phyloP scores from a whole-genome alignment of 2,113 vertebrate genomes.

The Platanista minor region DNA sequence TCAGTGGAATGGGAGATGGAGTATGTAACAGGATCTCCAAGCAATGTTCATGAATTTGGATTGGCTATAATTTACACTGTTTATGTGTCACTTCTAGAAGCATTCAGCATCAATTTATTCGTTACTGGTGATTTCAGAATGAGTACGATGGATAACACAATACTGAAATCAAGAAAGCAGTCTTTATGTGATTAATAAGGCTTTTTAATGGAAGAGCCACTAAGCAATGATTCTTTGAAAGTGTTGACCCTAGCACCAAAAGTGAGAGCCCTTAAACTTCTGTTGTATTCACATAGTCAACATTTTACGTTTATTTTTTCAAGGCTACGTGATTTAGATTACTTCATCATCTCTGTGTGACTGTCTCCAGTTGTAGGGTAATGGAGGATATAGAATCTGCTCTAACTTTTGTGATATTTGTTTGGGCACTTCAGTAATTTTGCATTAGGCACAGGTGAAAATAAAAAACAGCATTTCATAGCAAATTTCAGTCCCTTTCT shows the following conservation, averaged over 20 bases:
- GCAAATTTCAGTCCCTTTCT: conserved; percentile 17
- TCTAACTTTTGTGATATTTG: conserved; percentile 1
- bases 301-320: not conserved
- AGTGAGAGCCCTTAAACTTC: not conserved
- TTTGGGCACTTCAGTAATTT: not conserved
- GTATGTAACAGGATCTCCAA: not conserved
- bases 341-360: not conserved
- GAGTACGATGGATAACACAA: not conserved
- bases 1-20: not conserved
- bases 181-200: conserved; percentile 25
- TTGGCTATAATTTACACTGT: not conserved
- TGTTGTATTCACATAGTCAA: not conserved
- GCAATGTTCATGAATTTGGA: conserved; percentile 1
- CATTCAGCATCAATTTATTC: not conserved
- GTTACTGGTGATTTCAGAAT: conserved; percentile 31
- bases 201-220: not conserved
- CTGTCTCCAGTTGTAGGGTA: not conserved
- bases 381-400: not conserved
- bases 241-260: not conserved
- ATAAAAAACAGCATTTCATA: not conserved
- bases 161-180: conserved; percentile 5
- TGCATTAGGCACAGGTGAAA: not conserved
- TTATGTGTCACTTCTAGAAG: not conserved
- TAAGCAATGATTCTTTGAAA: not conserved
- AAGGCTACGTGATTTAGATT: not conserved